Evolutionary conservation across 2,113 vertebrate genomes (phyloP), one percentile per base, ranked within the genome.

Genomic region (Cryptotis parvus): DNA sequence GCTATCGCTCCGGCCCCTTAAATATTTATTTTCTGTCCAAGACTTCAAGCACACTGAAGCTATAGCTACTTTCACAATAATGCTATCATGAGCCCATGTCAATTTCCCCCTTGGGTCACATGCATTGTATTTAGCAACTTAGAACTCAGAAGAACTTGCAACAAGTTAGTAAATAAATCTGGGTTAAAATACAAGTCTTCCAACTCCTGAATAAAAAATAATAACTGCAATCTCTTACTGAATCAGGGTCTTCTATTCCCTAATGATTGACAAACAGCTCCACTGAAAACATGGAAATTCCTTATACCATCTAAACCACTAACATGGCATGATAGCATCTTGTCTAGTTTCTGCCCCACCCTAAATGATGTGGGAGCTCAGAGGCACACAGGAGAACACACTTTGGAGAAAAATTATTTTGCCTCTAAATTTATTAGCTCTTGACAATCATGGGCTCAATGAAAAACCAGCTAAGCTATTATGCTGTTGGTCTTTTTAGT

Each of bases 321-420:
- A 45, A 79, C 29, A 55, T 55, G 15, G 12, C 73, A 66, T 22
- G 81, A 20, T 10, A 75, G 43, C 73, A 78, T 85, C 90, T 93
- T 15, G 65, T 84, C 55, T 72, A 35, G 10, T 69, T 78, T 78
- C n/a, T 83, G 7, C 15, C 22, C 37, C 33, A 55, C 14, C 78
- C n/a, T 49, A 89, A 74, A 37, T 81, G 63, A 84, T 68, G 31
- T 41, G 63, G 92, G 45, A 10, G 2, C 24, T 91, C 79, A 80
- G 26, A 90, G 45, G 52, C 1, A 49, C 52, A 33, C 66, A 80
- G 63, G 66, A 78, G n/a, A 86, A 93, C n/a, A 68, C 33, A 74
- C 39, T 89, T 94, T 81, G 72, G 29, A 91, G 63, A 58, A 79
- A 82, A 66, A 12, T 2, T 55, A 52, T 93, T 94, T 91, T 90